Percentiles rank a stretch among this genome's conserved stretches.
These are phyloP conservation scores for Nomada hirtipes DNA, from an alignment of 2,888 invertebrate species.

Conservation along the genomic window DNA sequence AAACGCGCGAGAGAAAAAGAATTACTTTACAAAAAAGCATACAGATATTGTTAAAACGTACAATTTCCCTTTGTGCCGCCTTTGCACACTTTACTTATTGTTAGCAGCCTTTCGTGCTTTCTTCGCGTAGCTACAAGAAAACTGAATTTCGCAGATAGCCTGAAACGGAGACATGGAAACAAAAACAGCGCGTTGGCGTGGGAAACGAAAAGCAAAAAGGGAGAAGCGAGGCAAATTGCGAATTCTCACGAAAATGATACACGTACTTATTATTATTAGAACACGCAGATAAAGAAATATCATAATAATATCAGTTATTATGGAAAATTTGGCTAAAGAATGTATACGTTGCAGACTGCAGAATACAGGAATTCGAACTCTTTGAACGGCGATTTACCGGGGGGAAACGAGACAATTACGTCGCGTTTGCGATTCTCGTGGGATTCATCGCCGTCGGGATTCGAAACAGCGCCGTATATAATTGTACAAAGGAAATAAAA, in stretches of 20 bases:
- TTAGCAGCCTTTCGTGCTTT: too few species aligned
- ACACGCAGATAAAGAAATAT: too few species aligned
- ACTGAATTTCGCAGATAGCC: too few species aligned
- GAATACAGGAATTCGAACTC: conserved; percentile 16
- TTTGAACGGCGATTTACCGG: conserved; percentile 55
- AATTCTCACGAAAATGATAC: neutral
- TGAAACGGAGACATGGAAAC: neutral
- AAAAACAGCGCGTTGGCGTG: neutral
- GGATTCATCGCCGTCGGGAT: conserved; percentile 8
- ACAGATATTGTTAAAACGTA: too few species aligned
- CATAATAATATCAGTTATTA: too few species aligned
- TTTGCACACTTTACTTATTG: too few species aligned
- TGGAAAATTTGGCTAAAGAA: too few species aligned
- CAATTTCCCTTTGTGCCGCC: too few species aligned
- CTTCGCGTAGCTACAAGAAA: too few species aligned
- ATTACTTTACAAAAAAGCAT: neutral
- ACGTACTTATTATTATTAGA: too few species aligned
- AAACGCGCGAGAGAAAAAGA: neutral
- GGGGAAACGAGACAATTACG: conserved; percentile 50
- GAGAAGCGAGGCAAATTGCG: neutral
- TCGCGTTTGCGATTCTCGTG: conserved; percentile 18
- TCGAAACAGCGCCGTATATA: conserved; percentile 13
- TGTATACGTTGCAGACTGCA: neutral
- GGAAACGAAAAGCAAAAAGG: neutral
- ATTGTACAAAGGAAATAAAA: neutral